Conservation (phyloP, 2,888 invertebrate species). For the Caenorhabditis japonica region DNA sequence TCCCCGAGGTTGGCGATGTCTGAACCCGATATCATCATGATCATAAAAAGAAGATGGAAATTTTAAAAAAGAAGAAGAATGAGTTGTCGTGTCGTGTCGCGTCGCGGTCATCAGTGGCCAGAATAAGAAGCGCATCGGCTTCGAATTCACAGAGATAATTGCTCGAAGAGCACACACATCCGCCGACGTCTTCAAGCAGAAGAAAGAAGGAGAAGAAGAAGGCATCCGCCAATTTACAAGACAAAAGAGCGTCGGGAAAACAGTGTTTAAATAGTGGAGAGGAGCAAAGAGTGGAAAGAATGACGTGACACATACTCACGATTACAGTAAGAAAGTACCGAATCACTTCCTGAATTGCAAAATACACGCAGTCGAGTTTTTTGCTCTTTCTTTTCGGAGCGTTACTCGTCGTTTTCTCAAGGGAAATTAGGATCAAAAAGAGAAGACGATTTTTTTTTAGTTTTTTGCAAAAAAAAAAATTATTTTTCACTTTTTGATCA, state of each 20-base stretch:
- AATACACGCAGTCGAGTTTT: conserved; percentile 3
- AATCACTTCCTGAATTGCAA: conserved; percentile 46
- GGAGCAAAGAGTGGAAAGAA: conserved; percentile 10
- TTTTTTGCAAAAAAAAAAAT: too few relatives aligned
- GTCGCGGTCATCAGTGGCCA: too few relatives aligned
- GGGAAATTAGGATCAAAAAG: conserved; percentile 30
- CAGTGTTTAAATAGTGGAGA: conserved; percentile 7
- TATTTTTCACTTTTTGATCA: too few relatives aligned
- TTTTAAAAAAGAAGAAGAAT: too few relatives aligned
- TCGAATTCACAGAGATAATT: background rate
- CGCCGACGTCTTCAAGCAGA: too few relatives aligned
- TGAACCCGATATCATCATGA: too few relatives aligned
- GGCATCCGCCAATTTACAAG: conserved; percentile 39
- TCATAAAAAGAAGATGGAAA: too few relatives aligned
- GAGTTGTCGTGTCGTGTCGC: too few relatives aligned
- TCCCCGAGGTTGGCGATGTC: too few relatives aligned
- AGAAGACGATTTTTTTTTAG: too few relatives aligned
- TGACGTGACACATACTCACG: conserved; percentile 41
- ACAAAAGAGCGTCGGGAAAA: conserved; percentile 19
- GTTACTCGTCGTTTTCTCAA: background rate
- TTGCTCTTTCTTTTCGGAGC: conserved; percentile 1
- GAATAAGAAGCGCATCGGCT: conserved; percentile 13
- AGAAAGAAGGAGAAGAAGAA: too few relatives aligned
- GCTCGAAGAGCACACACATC: too few relatives aligned
- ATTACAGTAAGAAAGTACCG: conserved; percentile 40